Percentiles rank a stretch among this genome's conserved stretches.
Conservation (phyloP, 2,797 vertebrate species). For the Pogoniulus pusillus region DNA sequence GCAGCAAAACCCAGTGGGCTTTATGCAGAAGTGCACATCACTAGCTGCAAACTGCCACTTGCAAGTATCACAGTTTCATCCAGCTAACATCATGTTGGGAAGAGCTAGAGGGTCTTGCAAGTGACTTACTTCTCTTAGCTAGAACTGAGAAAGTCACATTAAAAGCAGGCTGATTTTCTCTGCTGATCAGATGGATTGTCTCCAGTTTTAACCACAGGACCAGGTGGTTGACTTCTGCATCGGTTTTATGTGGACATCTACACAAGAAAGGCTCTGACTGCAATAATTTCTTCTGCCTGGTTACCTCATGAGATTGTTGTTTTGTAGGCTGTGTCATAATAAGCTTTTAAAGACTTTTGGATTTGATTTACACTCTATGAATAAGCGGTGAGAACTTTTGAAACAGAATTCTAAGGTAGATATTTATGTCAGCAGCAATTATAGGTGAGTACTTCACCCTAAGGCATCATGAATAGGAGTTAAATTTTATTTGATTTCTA, state of each 20-base stretch:
- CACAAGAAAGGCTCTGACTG: neutral
- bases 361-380: slow-evolving; percentile 24
- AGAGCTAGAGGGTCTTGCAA: neutral
- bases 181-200: neutral
- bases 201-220: slow-evolving; percentile 19
- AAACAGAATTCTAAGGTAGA: slow-evolving; percentile 10
- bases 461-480: neutral
- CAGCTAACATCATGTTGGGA: neutral
- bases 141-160: neutral
- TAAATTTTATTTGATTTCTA: slow-evolving; percentile 50
- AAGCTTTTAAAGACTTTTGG: neutral
- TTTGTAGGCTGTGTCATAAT: slow-evolving; percentile 1
- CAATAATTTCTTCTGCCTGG: slow-evolving; percentile 24
- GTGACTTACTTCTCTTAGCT: neutral
- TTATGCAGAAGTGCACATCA: neutral
- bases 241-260: neutral
- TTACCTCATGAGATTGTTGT: neutral
- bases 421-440: slow-evolving; percentile 40
- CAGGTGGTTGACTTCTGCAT: neutral
- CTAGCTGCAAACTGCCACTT: neutral
- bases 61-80: neutral
- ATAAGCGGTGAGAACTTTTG: slow-evolving; percentile 19
- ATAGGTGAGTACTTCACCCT: neutral
- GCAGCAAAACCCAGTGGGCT: neutral
- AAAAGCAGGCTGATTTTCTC: neutral